Percentiles rank a stretch among this genome's conserved stretches.
Evolutionary conservation across 2,113 vertebrate species (phyloP).

Genomic region (Macheiramphus alcinus): DNA sequence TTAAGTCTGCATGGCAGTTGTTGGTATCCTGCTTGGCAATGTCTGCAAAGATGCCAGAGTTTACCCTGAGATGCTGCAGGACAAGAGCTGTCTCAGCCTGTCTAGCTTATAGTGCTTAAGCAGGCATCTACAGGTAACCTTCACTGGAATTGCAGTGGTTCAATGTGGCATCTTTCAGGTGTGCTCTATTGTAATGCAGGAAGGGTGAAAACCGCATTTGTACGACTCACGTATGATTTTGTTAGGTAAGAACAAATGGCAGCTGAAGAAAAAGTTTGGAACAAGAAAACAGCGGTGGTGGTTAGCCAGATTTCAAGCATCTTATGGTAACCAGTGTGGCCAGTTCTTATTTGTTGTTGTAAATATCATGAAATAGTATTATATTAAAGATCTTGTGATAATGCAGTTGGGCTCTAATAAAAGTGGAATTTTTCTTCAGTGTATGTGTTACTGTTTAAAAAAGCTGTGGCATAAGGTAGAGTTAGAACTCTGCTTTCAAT

Average conservation of each 20-base stretch:
- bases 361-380: not conserved
- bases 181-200: not conserved
- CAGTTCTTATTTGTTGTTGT: not conserved
- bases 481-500: not conserved
- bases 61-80: not conserved
- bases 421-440: not conserved
- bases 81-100: not conserved
- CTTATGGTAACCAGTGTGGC: not conserved
- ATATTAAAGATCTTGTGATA: not conserved
- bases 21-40: not conserved
- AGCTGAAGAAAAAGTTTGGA: not conserved
- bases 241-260: not conserved
- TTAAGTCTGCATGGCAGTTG: not conserved
- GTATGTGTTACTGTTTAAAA: not conserved
- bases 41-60: not conserved
- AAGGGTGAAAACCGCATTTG: not conserved
- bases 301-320: not conserved
- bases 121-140: not conserved
- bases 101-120: fast-evolving
- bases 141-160: not conserved
- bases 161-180: not conserved
- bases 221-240: not conserved
- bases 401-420: not conserved
- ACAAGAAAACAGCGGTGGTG: not conserved
- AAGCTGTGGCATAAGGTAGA: not conserved